A percentile compares a stretch with the other conserved stretches of the same genome.
These are phyloP conservation scores for Euleptes europaea DNA, from an alignment of 2,113 vertebrate species.

Conservation along the genomic window DNA sequence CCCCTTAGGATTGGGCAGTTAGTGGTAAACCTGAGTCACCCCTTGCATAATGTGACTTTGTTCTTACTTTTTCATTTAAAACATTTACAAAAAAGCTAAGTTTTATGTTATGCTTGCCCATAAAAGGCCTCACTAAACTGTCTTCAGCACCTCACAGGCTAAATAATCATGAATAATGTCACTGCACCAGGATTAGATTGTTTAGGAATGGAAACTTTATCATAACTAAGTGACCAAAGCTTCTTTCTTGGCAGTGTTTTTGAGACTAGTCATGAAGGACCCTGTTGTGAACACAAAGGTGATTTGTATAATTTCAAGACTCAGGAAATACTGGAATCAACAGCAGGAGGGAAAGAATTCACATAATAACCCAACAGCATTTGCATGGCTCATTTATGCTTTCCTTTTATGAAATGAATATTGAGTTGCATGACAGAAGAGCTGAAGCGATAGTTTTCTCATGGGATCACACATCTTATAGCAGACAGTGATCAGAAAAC, in stretches of 20 bases:
- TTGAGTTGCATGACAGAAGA: neutral
- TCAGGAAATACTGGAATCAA: slow-evolving; percentile 4
- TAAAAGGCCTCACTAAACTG: too few relatives aligned
- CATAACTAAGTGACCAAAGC: neutral
- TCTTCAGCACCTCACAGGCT: too few relatives aligned
- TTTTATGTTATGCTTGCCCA: too few relatives aligned
- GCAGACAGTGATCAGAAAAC: slow-evolving; percentile 11
- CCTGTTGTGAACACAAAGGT: slow-evolving; percentile 7
- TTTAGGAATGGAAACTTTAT: too few relatives aligned
- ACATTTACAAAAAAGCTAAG: too few relatives aligned
- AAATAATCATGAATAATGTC: too few relatives aligned
- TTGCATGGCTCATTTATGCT: slow-evolving; percentile 1
- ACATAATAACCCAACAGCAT: slow-evolving; percentile 4
- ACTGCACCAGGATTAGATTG: too few relatives aligned
- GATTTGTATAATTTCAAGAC: slow-evolving; percentile 15
- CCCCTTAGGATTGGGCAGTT: too few relatives aligned
- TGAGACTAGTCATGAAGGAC: neutral
- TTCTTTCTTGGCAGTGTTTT: neutral
- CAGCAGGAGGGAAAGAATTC: neutral
- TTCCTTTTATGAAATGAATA: slow-evolving; percentile 21
- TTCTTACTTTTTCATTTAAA: too few relatives aligned
- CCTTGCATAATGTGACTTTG: too few relatives aligned
- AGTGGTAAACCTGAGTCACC: too few relatives aligned
- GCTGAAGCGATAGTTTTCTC: neutral
- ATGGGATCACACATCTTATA: slow-evolving; percentile 16